Evolutionary conservation across 2,113 vertebrate genomes (phyloP).

Genomic region (Sturnus vulgaris): DNA sequence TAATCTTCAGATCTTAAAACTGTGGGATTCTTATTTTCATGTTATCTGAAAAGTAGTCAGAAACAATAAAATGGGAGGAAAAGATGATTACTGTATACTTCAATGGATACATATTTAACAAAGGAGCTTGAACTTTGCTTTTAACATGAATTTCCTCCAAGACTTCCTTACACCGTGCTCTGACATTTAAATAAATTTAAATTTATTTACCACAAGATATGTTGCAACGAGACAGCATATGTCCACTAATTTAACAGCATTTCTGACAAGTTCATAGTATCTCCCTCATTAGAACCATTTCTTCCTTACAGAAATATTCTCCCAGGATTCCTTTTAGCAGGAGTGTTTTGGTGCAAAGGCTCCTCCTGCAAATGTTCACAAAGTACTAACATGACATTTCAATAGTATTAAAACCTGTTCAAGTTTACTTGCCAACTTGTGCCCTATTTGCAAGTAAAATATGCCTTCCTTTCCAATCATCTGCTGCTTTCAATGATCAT

Average conservation of each 20-base stretch:
- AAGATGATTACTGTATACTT: background rate
- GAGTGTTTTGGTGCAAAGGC: background rate
- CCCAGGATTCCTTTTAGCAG: background rate
- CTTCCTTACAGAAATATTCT: background rate
- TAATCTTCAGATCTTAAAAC: background rate
- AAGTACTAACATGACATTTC: slow-evolving; percentile 55
- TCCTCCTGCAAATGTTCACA: slow-evolving; percentile 25
- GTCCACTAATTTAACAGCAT: background rate
- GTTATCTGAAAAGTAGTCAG: background rate
- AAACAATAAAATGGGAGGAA: background rate
- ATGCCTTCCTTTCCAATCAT: slow-evolving; percentile 60
- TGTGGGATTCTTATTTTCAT: background rate
- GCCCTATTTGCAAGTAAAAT: slow-evolving; percentile 74
- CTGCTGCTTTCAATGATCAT: slow-evolving; percentile 66
- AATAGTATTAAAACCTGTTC: slow-evolving; percentile 51
- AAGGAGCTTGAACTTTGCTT: background rate
- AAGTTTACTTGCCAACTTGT: slow-evolving; percentile 67
- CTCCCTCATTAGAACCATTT: background rate
- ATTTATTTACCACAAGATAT: slow-evolving; percentile 23
- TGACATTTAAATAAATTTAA: background rate
- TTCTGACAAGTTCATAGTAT: background rate
- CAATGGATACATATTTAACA: background rate
- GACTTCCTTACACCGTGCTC: background rate
- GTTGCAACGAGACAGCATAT: background rate
- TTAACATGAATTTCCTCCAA: background rate